phyloP scores from a whole-genome alignment of 2,113 vertebrate species.

The Seriola rivoliana region DNA sequence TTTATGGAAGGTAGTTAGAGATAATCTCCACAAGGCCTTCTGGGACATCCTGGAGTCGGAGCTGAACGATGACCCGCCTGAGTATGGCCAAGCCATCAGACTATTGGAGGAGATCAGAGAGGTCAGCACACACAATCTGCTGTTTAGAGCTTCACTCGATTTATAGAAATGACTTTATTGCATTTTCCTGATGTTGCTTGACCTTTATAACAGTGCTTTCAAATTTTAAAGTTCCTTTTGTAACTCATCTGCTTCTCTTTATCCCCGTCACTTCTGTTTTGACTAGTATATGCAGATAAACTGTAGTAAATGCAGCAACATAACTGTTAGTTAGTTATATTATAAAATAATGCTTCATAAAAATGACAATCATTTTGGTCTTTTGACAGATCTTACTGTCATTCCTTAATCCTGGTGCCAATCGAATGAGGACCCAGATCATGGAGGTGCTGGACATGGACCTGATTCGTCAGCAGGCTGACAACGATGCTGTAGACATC shows the following conservation, averaged over 20 bases:
- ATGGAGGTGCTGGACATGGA: slow-evolving; percentile 93
- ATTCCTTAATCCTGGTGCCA: slow-evolving; percentile 92
- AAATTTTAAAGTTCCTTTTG: neutral
- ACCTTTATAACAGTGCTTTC: neutral
- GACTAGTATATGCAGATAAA: neutral
- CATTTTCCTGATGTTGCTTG: neutral
- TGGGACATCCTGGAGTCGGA: slow-evolving; percentile 93
- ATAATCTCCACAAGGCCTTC: slow-evolving; percentile 92
- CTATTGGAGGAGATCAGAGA: slow-evolving; percentile 95
- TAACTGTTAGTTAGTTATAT: neutral
- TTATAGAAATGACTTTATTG: neutral
- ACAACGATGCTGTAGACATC: slow-evolving; percentile 91
- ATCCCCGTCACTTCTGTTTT: neutral
- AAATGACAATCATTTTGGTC: neutral
- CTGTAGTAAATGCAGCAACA: neutral
- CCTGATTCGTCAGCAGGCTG: slow-evolving; percentile 93
- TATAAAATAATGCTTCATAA: neutral
- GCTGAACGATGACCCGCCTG: slow-evolving; percentile 91
- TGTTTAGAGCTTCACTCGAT: neutral
- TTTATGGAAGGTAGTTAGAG: slow-evolving; percentile 87
- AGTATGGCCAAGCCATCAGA: slow-evolving; percentile 91
- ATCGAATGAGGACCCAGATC: slow-evolving; percentile 92
- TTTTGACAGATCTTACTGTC: slow-evolving; percentile 89
- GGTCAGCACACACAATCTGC: slow-evolving; percentile 76
- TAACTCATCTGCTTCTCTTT: neutral